Evolutionary conservation across 2,797 vertebrate species (phyloP), one percentile per base, ranked within the genome.

Genomic region (Crypturellus tataupa): DNA sequence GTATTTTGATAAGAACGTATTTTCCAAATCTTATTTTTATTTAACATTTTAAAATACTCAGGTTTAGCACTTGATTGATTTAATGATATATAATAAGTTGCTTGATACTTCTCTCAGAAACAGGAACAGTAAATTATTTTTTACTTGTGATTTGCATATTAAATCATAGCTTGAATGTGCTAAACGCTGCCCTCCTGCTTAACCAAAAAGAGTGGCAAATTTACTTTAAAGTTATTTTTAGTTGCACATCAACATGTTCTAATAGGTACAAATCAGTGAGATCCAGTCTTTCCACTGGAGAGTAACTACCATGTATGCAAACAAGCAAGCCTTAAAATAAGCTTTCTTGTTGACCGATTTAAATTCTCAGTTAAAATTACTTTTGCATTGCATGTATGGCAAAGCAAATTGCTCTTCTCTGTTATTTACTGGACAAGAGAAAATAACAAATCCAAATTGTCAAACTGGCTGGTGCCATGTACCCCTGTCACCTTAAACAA

Each of bases 261-360:
- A 71, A 78, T 89, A 85, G 53, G 51, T 78, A 90, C 37, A 87
- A 69, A 78, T 62, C 76, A 87, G 81, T 3, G 3, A 85, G 69
- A 97, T 75, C 88, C 72, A 92, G 85, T 85, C 80, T 87, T 85
- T 85, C 71, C 69, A 27, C 85, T 78, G 89, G 49, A 89, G 72
- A 91, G 49, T 68, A 80, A 64, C 80, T 49, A 87, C 47, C 58
- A 68, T 37, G n/a, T 0, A 92, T 56, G 84, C 60, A 90, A 91
- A 82, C 62, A 69, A 77, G 58, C 37, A 80, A 82, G 44, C 58
- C 85, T 93, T 89, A 78, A 89, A 96, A 73, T 29, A 77, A 78
- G 40, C 29, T 62, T 85, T 89, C 76, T 73, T 90, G 58, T 47
- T 0, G 2, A 40, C 69, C 56, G 23, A 92, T 85, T 82, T 80